phyloP scores from a whole-genome alignment of 2,113 vertebrate genomes.

The Dinomys branickii region DNA sequence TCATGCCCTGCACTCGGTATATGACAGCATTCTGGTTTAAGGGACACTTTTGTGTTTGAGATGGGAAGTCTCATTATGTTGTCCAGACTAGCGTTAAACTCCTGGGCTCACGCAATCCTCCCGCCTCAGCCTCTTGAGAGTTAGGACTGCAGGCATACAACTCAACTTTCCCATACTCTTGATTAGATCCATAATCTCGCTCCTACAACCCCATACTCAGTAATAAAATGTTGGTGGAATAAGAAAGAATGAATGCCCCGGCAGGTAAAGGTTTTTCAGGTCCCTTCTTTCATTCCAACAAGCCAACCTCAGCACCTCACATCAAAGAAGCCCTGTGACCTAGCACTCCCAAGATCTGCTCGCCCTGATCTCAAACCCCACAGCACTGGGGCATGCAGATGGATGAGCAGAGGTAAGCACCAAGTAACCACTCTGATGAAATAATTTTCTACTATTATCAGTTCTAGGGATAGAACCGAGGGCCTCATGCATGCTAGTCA shows the following conservation, averaged over 20 bases:
- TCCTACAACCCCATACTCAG: not conserved
- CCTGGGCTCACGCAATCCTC: not conserved
- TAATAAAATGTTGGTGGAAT: not conserved
- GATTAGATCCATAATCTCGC: not conserved
- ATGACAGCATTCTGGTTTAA: not conserved
- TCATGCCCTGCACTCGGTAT: rapidly evolving
- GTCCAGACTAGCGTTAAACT: not conserved
- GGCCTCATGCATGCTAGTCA: not conserved
- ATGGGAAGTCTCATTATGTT: not conserved
- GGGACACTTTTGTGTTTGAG: not conserved
- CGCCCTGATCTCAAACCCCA: not conserved
- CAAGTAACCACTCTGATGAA: not conserved
- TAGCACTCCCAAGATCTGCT: not conserved
- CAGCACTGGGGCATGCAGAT: not conserved
- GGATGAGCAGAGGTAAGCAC: not conserved
- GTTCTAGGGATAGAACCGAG: not conserved
- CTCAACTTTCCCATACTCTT: not conserved
- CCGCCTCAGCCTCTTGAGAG: not conserved
- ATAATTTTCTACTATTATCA: not conserved
- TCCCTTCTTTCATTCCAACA: not conserved
- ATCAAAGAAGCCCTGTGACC: not conserved
- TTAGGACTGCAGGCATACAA: not conserved
- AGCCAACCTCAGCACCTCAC: not conserved
- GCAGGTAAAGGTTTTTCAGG: not conserved
- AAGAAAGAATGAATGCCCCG: not conserved